phyloP scores from a whole-genome alignment of 2,113 vertebrate genomes.

The Platichthys stellatus region DNA sequence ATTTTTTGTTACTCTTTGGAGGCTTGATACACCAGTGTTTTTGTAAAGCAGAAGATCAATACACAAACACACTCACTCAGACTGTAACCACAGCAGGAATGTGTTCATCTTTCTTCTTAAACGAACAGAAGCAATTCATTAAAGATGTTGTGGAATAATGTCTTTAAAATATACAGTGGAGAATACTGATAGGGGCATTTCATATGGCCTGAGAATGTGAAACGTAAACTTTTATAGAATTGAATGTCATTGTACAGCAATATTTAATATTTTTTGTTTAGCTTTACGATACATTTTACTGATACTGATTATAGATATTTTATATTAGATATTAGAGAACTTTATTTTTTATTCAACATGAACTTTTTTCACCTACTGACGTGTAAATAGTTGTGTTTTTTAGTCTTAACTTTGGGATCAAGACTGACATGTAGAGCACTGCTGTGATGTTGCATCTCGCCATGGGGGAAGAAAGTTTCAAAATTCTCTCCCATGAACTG shows the following conservation, averaged over 20 bases:
- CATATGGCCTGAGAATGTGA: slow-evolving; percentile 24
- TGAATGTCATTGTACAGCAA: slow-evolving; percentile 20
- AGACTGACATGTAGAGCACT: slow-evolving; percentile 19
- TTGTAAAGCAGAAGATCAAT: slow-evolving; percentile 14
- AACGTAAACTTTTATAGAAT: slow-evolving; percentile 7
- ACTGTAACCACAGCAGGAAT: slow-evolving; percentile 15
- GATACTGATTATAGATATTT: slow-evolving; percentile 40
- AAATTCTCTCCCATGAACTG: neutral
- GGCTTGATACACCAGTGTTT: slow-evolving; percentile 27
- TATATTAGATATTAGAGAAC: slow-evolving; percentile 39
- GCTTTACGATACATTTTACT: slow-evolving; percentile 53
- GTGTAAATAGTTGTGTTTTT: slow-evolving; percentile 20
- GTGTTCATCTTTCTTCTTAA: slow-evolving; percentile 4
- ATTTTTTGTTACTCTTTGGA: slow-evolving; percentile 47
- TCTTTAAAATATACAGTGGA: slow-evolving; percentile 10
- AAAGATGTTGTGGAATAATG: slow-evolving; percentile 27
- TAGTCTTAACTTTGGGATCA: slow-evolving; percentile 27
- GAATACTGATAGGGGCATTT: neutral
- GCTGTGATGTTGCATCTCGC: slow-evolving; percentile 8
- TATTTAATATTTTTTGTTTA: slow-evolving; percentile 38
- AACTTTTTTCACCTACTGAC: slow-evolving; percentile 23
- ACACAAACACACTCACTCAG: neutral
- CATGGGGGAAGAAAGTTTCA: neutral
- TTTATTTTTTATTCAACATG: slow-evolving; percentile 36
- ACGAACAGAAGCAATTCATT: slow-evolving; percentile 14